Conservation (phyloP, 2,113 vertebrate genomes). For the Seriola aureovittata region DNA sequence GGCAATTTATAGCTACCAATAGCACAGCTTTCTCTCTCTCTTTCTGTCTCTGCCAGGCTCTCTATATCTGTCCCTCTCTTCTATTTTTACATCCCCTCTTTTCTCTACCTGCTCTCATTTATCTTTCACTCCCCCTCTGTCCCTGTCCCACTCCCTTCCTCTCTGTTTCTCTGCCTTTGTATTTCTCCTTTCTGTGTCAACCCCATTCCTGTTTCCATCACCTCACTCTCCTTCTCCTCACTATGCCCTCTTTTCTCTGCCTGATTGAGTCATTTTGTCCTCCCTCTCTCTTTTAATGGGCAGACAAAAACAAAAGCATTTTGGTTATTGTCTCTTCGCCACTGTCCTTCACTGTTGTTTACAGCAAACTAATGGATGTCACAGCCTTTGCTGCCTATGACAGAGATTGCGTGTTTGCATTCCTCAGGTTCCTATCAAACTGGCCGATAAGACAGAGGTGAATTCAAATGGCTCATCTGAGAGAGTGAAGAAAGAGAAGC, state of each 20-base stretch:
- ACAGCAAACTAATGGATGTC: constrained; percentile 49
- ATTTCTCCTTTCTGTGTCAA: constrained; percentile 78
- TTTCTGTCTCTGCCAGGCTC: constrained; percentile 69
- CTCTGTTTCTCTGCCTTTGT: constrained; percentile 72
- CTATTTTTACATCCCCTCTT: constrained; percentile 83
- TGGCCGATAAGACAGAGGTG: constrained; percentile 77
- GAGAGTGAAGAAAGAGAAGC: constrained; percentile 75
- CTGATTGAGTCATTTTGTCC: constrained; percentile 73
- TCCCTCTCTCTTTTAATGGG: constrained; percentile 60
- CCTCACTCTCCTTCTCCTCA: constrained; percentile 67
- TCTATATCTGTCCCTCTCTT: constrained; percentile 78
- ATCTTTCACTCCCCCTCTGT: constrained; percentile 78
- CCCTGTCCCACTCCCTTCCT: constrained; percentile 67
- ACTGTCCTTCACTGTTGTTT: constrained; percentile 42
- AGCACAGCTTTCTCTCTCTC: constrained; percentile 66
- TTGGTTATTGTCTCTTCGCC: constrained; percentile 40
- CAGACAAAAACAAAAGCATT: constrained; percentile 64
- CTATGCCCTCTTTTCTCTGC: constrained; percentile 74
- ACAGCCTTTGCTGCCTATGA: constrained; percentile 45
- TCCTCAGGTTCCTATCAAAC: constrained; percentile 80
- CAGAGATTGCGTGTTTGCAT: constrained; percentile 60
- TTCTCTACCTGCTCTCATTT: constrained; percentile 84
- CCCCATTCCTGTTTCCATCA: constrained; percentile 75
- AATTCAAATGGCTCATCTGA: constrained; percentile 73
- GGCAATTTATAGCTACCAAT: constrained; percentile 84